These are phyloP conservation scores for Limnephilus rhombicus DNA, from an alignment of 2,888 invertebrate species.

Conservation along the genomic window DNA sequence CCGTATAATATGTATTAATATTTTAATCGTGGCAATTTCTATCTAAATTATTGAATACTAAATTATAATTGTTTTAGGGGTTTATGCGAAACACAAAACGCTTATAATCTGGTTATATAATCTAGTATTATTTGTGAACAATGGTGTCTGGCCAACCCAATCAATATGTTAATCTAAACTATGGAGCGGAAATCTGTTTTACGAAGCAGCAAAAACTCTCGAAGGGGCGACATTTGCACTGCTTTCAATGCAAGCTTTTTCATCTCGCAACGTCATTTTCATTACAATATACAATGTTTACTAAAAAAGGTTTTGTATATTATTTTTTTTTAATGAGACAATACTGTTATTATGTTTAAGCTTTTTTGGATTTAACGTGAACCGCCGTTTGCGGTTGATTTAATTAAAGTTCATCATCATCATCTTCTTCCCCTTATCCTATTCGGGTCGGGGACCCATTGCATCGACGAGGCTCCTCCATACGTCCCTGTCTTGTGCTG, in stretches of 20 bases:
- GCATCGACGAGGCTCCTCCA: too few species aligned
- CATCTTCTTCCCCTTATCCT: too few species aligned
- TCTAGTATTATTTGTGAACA: background rate
- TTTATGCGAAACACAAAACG: background rate
- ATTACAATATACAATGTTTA: background rate
- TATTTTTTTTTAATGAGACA: too few species aligned
- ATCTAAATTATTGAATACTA: background rate
- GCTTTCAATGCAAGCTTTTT: background rate
- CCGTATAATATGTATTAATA: background rate
- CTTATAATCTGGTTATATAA: background rate
- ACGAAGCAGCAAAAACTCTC: background rate
- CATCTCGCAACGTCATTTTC: background rate
- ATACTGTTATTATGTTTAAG: too few species aligned
- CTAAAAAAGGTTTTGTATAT: too few species aligned
- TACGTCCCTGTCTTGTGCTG: too few species aligned
- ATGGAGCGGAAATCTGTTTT: background rate
- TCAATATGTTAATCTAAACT: background rate
- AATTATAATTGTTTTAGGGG: background rate
- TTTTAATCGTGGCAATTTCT: background rate
- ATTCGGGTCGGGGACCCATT: too few species aligned
- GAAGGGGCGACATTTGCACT: background rate
- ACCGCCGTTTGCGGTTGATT: too few species aligned
- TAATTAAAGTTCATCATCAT: too few species aligned
- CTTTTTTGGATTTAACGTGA: too few species aligned
- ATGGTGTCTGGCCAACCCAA: background rate